Conservation (phyloP, 2,113 vertebrate species). For the Rhadina sibilatrix region DNA sequence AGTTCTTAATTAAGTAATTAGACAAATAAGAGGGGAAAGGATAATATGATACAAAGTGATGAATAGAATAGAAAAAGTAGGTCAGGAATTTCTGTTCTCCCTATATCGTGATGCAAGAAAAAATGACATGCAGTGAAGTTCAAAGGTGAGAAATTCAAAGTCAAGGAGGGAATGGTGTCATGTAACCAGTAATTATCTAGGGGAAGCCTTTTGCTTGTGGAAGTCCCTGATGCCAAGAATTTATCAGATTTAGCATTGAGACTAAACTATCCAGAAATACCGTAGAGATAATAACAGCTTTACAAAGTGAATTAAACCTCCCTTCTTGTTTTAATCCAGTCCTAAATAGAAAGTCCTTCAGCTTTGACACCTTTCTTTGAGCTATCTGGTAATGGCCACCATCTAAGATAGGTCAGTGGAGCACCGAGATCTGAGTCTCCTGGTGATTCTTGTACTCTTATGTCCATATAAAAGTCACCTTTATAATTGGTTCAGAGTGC, state of each 20-base stretch:
- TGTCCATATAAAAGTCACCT: neutral
- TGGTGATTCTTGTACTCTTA: neutral
- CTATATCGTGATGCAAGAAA: slow-evolving; percentile 10
- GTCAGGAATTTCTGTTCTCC: slow-evolving; percentile 35
- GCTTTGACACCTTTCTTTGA: neutral
- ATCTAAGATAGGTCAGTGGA: neutral
- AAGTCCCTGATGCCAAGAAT: slow-evolving; percentile 7
- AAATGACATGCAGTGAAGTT: slow-evolving; percentile 24
- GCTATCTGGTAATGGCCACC: neutral
- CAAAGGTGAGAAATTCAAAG: slow-evolving; percentile 53
- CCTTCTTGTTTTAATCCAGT: neutral
- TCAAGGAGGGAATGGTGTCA: neutral
- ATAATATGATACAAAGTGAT: slow-evolving; percentile 24
- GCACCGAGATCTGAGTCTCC: neutral
- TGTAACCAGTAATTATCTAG: neutral
- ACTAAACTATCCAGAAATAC: slow-evolving; percentile 1
- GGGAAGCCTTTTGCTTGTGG: neutral
- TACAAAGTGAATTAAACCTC: neutral
- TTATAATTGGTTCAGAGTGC: neutral
- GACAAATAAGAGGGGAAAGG: slow-evolving; percentile 40
- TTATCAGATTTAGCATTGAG: slow-evolving; percentile 6
- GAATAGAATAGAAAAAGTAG: slow-evolving; percentile 31
- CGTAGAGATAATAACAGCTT: neutral
- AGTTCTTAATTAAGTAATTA: slow-evolving; percentile 51
- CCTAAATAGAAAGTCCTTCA: neutral